Base-by-base conservation (phyloP, 2,113 vertebrate species). In the Elanoides forficatus region DNA sequence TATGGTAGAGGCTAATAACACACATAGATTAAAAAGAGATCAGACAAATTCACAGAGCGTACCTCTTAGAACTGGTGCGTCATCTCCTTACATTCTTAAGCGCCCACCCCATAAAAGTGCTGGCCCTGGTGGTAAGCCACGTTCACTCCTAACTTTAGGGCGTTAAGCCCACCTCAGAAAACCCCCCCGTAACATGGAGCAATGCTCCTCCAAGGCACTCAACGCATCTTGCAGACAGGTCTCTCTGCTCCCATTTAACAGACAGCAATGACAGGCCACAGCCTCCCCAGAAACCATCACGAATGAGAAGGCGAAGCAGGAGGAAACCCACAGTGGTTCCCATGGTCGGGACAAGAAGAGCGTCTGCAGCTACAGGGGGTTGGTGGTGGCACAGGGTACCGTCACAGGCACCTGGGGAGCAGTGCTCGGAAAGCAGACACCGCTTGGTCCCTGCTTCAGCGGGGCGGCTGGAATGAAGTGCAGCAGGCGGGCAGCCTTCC, bases 121-220 rank as follows among this genome's bases (percentile, higher is more conserved):
- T 23, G 29, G 20, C 15, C 34, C 30, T 52, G 55, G 15, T 0
- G 2, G 30, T 10, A 43, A 78, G 32, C 21, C 3, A 1, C 3
- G 2, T 30, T 38, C 29, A 18, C 21, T 21, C 40, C 43, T 38
- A 52, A 20, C 42, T 59, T 70, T 4, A 36, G 11, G 21, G 23
- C n/a, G 56, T 58, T 58, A 45, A 92, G 10, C 30, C 14, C 43
- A 47, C 11, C 48, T 80, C 18, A 66, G 42, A 30, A 40, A 7
- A 13, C 15, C 10, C 19, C 45, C 27, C 26, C 32, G 10, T 30
- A 55, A 18, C 43, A 29, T 0, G 7, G 30, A 45, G 29, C 21
- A 7, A 32, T 1, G 22, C 29, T 62, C 53, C 36, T 40, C 67
- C 29, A 19, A 56, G 27, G 42, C 27, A 36, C 71, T 16, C 32